Evolutionary conservation across 35 echinoderm and acorn worm species (phyloP).

Genomic region (Chiridota heheva): DNA sequence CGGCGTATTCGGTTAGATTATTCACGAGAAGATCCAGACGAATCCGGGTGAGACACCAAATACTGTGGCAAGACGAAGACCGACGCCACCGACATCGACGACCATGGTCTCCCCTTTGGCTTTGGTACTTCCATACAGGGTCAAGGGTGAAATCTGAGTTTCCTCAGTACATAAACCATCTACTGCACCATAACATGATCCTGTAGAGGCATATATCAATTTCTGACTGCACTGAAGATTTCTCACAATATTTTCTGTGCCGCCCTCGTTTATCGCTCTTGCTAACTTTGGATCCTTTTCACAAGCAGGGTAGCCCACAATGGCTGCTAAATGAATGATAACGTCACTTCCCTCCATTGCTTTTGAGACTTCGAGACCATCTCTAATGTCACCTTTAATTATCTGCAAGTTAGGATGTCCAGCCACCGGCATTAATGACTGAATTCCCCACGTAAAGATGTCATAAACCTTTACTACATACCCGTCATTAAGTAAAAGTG

Average conservation of each 20-base stretch:
- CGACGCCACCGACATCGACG: conserved; percentile 47
- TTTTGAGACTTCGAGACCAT: conserved; percentile 13
- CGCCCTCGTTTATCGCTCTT: conserved; percentile 55
- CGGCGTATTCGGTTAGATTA: conserved; percentile 66
- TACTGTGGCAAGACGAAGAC: conserved; percentile 69
- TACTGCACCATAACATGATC: conserved; percentile 75
- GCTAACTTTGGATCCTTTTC: conserved; percentile 69
- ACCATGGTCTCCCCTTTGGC: conserved; percentile 64
- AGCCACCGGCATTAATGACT: conserved; percentile 35
- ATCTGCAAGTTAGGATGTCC: conserved; percentile 51
- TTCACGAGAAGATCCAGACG: conserved; percentile 72
- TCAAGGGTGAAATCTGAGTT: conserved; percentile 64
- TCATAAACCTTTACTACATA: conserved; percentile 64
- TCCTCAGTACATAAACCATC: conserved; percentile 72
- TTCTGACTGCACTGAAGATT: conserved; percentile 39
- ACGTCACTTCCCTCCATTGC: conserved; percentile 56
- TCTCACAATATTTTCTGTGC: conserved; percentile 55
- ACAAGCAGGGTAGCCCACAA: conserved; percentile 77
- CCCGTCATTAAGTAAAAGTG: conserved; percentile 50
- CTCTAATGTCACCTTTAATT: conserved; percentile 47
- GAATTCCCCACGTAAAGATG: conserved; percentile 55
- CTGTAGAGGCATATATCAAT: conserved; percentile 66
- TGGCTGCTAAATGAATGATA: conserved; percentile 74
- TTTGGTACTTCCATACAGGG: conserved; percentile 71
- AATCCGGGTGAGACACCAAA: conserved; percentile 73